Evolutionary conservation across 2,113 vertebrate species (phyloP).

Genomic region (Grallaria varia): DNA sequence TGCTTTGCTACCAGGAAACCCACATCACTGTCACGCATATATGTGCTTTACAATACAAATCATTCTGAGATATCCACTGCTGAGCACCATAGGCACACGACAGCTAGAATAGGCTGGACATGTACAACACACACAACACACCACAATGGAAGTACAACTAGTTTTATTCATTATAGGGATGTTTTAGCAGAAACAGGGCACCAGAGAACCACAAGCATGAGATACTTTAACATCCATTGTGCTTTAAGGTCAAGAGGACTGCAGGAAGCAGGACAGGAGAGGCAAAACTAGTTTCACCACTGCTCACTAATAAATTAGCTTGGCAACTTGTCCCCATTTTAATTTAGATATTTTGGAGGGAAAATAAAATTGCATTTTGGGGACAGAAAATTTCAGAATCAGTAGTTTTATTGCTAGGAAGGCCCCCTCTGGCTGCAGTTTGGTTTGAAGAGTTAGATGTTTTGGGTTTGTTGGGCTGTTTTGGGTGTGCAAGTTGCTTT

Average conservation of each 20-base stretch:
- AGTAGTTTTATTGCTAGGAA: neutral
- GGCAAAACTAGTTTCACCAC: neutral
- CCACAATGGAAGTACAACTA: neutral
- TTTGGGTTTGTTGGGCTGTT: neutral
- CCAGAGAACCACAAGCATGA: neutral
- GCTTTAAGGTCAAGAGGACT: neutral
- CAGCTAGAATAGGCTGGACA: neutral
- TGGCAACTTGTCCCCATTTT: neutral
- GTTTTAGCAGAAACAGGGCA: neutral
- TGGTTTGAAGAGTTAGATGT: neutral
- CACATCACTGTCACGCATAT: neutral
- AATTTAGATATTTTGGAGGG: neutral
- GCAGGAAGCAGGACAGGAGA: neutral
- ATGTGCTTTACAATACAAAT: neutral
- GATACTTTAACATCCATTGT: neutral
- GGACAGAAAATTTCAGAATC: neutral
- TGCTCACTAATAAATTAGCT: neutral
- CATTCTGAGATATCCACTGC: neutral
- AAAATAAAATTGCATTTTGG: neutral
- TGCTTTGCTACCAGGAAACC: neutral
- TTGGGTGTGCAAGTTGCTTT: neutral
- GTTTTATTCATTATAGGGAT: neutral
- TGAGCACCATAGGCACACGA: neutral
- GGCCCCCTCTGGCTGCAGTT: neutral
- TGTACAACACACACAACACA: neutral